Conservation (phyloP, 1,140 invertebrate genomes). For the Condylostylus longicornis region DNA sequence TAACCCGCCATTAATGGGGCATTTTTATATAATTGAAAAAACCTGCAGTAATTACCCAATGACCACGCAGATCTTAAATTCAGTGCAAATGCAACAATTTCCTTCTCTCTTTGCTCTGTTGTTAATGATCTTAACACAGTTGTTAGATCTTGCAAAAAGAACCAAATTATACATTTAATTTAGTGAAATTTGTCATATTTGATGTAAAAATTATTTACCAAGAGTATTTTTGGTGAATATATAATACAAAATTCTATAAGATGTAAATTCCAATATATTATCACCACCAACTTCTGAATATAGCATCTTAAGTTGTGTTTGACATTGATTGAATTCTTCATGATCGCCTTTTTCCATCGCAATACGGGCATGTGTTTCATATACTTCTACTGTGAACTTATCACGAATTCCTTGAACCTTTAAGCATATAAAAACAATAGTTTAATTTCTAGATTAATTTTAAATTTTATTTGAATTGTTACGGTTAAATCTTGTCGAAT, state of each 20-base stretch:
- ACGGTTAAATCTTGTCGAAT: conserved; percentile 97
- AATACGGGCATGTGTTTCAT: conserved; percentile 95
- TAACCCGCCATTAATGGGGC: conserved; percentile 92
- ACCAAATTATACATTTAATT: not conserved
- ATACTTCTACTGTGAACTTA: conserved; percentile 87
- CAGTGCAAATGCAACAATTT: conserved; percentile 74
- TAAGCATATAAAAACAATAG: conserved; percentile 9
- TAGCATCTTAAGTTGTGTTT: conserved; percentile 89
- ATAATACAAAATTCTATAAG: conserved; percentile 91
- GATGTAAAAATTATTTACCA: conserved; percentile 46
- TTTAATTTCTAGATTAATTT: not conserved
- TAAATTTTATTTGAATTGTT: conserved; percentile 7
- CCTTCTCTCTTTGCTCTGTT: conserved; percentile 61
- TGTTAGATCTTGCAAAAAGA: conserved; percentile 68
- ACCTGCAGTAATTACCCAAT: conserved; percentile 75
- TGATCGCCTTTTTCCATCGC: conserved; percentile 94
- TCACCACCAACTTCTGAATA: conserved; percentile 61
- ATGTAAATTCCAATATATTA: conserved; percentile 78
- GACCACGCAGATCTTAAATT: conserved; percentile 80
- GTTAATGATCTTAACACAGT: conserved; percentile 71
- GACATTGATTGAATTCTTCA: conserved; percentile 98
- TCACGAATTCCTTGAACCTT: conserved; percentile 90
- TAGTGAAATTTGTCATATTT: not conserved
- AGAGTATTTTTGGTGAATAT: conserved; percentile 93
- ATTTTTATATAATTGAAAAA: conserved; percentile 75